Evolutionary conservation across 2,888 invertebrate species (phyloP).

Genomic region (Gymnosoma rotundatum): DNA sequence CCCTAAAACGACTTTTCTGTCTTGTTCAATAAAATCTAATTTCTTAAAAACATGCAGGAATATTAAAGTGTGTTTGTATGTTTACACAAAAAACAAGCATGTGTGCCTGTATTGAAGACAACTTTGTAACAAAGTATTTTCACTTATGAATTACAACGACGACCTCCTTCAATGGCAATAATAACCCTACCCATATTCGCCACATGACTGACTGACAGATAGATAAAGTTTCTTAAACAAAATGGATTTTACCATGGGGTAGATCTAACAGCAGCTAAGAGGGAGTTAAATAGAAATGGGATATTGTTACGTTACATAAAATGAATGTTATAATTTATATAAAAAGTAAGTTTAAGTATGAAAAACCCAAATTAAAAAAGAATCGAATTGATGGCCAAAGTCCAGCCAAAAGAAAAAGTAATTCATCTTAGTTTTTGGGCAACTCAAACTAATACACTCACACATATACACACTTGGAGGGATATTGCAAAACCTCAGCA

Average conservation of each 20-base stretch:
- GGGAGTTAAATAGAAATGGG: background rate
- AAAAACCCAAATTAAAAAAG: slow-evolving; percentile 14
- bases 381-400: slow-evolving; percentile 68
- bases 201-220: slow-evolving; percentile 31
- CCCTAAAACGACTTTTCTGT: slow-evolving; percentile 47
- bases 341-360: slow-evolving; percentile 35
- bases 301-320: slow-evolving; percentile 42
- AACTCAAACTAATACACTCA: slow-evolving; percentile 42
- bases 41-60: slow-evolving; percentile 41
- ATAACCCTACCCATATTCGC: background rate
- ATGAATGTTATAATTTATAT: slow-evolving; percentile 50
- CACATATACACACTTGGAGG: slow-evolving; percentile 32
- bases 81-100: background rate
- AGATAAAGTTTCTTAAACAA: slow-evolving; percentile 41
- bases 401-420: slow-evolving; percentile 70
- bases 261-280: background rate
- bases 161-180: slow-evolving; percentile 36
- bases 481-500: slow-evolving; percentile 1
- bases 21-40: slow-evolving; percentile 65
- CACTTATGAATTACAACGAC: slow-evolving; percentile 67
- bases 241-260: slow-evolving; percentile 49
- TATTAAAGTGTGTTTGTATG: background rate
- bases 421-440: slow-evolving; percentile 70
- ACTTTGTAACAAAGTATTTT: slow-evolving; percentile 58
- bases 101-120: slow-evolving; percentile 41